Evolutionary conservation across 2,113 vertebrate species (phyloP).

Genomic region (Podocnemis expansa): DNA sequence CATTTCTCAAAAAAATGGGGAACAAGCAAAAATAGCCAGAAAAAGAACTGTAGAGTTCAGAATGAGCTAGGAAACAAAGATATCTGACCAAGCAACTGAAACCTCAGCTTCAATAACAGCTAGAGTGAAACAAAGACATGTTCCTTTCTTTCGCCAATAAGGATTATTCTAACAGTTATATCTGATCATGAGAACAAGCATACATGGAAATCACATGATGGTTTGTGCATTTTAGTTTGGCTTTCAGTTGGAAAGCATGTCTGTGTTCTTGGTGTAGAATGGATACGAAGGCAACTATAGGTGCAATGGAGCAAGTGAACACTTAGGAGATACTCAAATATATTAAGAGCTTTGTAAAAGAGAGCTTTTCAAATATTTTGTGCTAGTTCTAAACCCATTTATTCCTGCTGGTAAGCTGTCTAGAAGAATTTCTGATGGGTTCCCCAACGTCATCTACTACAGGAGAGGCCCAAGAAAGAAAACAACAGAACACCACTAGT

Average conservation of each 20-base stretch:
- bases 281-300: not conserved
- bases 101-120: not conserved
- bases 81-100: rapidly evolving
- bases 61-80: not conserved
- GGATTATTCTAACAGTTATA: not conserved
- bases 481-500: too few species aligned
- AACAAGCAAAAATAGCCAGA: not conserved
- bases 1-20: not conserved
- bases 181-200: not conserved
- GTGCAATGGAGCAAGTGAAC: not conserved
- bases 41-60: not conserved
- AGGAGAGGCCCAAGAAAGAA: too few species aligned
- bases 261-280: not conserved
- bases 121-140: not conserved
- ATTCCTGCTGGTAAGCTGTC: not conserved
- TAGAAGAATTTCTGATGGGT: too few species aligned
- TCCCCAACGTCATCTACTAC: too few species aligned
- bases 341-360: not conserved
- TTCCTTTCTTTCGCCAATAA: not conserved
- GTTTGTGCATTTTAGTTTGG: not conserved
- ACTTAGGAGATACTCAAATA: not conserved
- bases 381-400: not conserved
- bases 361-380: rapidly evolving
- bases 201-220: not conserved
- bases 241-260: not conserved